These are phyloP conservation scores for Coenonympha arcania DNA, from an alignment of 2,888 invertebrate genomes.

Conservation along the genomic window DNA sequence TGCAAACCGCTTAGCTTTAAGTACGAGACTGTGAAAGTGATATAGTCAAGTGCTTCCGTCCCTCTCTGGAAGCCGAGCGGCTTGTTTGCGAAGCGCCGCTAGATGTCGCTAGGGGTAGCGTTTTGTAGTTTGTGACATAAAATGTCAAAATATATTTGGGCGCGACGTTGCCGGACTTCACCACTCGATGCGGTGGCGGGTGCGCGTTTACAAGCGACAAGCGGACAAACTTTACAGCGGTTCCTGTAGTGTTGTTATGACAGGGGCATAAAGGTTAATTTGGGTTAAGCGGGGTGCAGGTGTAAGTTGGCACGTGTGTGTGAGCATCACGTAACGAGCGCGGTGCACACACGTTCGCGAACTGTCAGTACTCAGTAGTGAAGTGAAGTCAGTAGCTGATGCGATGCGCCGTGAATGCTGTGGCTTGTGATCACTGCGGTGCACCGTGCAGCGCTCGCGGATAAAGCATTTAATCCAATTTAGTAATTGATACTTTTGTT, in stretches of 20 bases:
- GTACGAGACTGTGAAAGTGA: conserved; percentile 74
- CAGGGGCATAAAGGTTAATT: conserved; percentile 39
- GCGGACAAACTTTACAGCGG: conserved; percentile 42
- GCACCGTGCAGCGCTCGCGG: conserved; percentile 60
- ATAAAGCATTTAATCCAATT: conserved; percentile 72
- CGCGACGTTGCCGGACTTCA: conserved; percentile 73
- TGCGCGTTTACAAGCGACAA: conserved; percentile 55
- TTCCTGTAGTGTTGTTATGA: conserved; percentile 38
- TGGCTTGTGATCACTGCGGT: too few relatives aligned
- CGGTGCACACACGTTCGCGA: conserved; percentile 63
- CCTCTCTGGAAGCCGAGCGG: conserved; percentile 60
- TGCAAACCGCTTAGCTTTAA: conserved; percentile 74
- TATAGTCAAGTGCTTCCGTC: conserved; percentile 69
- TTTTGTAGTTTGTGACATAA: conserved; percentile 52
- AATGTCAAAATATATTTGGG: conserved; percentile 69
- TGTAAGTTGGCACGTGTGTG: conserved; percentile 52
- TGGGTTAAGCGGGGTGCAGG: conserved; percentile 37
- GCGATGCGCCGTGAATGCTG: conserved; percentile 70
- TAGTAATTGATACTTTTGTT: conserved; percentile 72
- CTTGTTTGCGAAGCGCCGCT: conserved; percentile 41
- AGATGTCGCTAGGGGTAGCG: conserved; percentile 66
- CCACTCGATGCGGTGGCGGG: conserved; percentile 67
- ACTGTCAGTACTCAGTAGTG: too few relatives aligned
- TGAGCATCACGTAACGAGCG: conserved; percentile 69
- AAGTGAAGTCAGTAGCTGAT: conserved; percentile 74